phyloP scores from a whole-genome alignment of 2,888 invertebrate species.

The Stenolophus ochropezus region DNA sequence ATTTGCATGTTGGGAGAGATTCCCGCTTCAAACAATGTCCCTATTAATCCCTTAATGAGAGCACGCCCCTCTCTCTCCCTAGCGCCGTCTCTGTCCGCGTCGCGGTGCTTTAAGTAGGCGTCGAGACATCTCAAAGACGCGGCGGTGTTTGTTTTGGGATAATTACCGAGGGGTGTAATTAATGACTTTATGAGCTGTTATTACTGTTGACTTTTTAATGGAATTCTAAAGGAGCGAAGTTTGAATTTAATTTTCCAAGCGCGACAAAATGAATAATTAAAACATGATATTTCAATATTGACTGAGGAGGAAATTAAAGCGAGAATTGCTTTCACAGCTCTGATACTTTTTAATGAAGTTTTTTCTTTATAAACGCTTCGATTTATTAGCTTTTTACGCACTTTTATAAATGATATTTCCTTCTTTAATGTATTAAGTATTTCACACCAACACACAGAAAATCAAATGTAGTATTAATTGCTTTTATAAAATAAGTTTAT shows the following conservation, averaged over 20 bases:
- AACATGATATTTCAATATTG: conserved; percentile 34
- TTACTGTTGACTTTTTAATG: conserved; percentile 38
- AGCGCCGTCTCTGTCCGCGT: neutral
- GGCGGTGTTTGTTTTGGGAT: conserved; percentile 44
- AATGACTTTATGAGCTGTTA: conserved; percentile 34
- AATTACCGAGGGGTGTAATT: conserved; percentile 31
- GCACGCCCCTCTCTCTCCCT: conserved; percentile 18
- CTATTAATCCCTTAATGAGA: conserved; percentile 72
- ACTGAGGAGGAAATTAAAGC: neutral
- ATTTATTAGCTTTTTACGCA: neutral
- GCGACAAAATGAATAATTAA: conserved; percentile 3
- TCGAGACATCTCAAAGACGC: conserved; percentile 11
- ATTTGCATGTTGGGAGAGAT: conserved; percentile 70
- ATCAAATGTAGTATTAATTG: too few species aligned
- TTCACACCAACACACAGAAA: too few species aligned
- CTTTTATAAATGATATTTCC: neutral
- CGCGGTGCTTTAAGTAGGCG: conserved; percentile 2
- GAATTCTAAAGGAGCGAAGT: conserved; percentile 10
- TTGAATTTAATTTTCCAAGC: conserved; percentile 22
- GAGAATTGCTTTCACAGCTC: neutral
- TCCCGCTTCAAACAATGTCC: conserved; percentile 72
- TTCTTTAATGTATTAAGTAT: neutral
- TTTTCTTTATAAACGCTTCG: neutral
- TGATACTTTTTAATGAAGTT: neutral
- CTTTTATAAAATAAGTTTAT: too few species aligned